Percentiles rank a stretch among this genome's conserved stretches.
Conservation (phyloP, 2,888 invertebrate genomes). For the Drosophila nr. perissopoda region DNA sequence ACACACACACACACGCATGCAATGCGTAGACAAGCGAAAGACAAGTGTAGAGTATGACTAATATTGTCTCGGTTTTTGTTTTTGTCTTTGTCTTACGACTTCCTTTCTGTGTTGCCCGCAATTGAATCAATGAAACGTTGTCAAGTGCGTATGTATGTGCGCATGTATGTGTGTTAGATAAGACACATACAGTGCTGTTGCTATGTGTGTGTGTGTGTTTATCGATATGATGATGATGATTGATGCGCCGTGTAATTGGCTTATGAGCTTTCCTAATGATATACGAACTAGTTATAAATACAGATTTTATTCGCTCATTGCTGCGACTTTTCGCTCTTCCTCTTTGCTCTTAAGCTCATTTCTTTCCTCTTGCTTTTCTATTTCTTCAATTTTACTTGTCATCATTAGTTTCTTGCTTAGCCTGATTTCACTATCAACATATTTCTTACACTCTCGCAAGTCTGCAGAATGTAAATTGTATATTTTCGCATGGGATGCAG, state of each 20-base stretch:
- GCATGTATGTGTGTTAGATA: constrained; percentile 24
- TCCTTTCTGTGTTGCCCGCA: constrained; percentile 43
- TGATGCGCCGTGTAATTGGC: constrained; percentile 75
- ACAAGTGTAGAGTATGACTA: constrained; percentile 57
- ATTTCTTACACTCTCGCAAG: background rate
- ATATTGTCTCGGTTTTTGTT: constrained; percentile 22
- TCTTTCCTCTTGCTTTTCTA: background rate
- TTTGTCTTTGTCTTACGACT: constrained; percentile 31
- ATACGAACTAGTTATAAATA: constrained; percentile 44
- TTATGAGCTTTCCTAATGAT: constrained; percentile 59
- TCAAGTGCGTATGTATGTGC: background rate
- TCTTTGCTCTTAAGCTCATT: background rate
- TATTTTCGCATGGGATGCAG: background rate
- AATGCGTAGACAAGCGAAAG: constrained; percentile 25
- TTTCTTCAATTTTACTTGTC: background rate
- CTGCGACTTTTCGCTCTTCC: constrained; percentile 1
- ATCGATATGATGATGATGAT: constrained; percentile 66
- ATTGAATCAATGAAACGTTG: constrained; percentile 34
- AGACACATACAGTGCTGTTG: constrained; percentile 2
- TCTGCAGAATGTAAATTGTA: background rate
- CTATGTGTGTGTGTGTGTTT: background rate
- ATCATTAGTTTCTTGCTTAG: background rate
- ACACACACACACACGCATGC: constrained; percentile 1
- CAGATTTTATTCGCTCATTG: constrained; percentile 13
- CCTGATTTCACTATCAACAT: background rate